A percentile compares a stretch with the other conserved stretches of the same genome.
Evolutionary conservation across 2,888 invertebrate genomes (phyloP).

Genomic region (Eristalinus sepulchralis): DNA sequence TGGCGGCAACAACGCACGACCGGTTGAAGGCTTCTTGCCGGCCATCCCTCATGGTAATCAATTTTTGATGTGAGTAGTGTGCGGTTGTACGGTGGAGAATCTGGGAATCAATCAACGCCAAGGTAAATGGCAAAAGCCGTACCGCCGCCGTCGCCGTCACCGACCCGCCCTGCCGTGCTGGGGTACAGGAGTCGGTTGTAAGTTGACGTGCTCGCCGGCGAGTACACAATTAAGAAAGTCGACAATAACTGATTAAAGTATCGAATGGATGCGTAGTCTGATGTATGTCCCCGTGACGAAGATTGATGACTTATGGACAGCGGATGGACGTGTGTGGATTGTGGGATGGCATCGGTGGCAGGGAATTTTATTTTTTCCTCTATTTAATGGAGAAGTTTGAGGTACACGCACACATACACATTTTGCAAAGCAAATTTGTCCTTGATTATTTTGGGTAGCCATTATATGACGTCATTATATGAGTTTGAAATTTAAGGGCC

Average conservation of each 20-base stretch:
- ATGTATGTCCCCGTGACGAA: conserved; percentile 1
- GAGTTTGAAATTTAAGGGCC: too few species aligned
- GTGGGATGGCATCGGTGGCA: not conserved
- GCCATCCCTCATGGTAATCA: conserved; percentile 43
- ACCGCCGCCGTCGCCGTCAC: not conserved
- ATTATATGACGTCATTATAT: too few species aligned
- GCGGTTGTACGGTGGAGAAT: conserved; percentile 29
- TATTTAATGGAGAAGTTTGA: not conserved
- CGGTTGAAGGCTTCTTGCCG: conserved; percentile 40
- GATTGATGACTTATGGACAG: conserved; percentile 34
- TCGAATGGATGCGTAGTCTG: conserved; percentile 5
- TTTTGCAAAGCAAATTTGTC: not conserved
- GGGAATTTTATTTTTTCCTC: not conserved
- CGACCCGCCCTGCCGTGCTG: not conserved
- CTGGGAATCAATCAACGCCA: conserved; percentile 68
- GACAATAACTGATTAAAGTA: conserved; percentile 59
- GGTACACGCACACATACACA: not conserved
- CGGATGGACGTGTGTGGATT: not conserved
- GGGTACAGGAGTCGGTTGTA: conserved; percentile 47
- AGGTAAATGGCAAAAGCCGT: conserved; percentile 29
- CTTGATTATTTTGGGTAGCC: too few species aligned
- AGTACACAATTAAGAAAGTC: conserved; percentile 60
- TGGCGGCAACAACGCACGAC: not conserved
- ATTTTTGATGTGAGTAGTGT: conserved; percentile 47
- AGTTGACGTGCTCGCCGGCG: conserved; percentile 41